Evolutionary conservation across 2,113 vertebrate genomes (phyloP).

Genomic region (Antidorcas marsupialis): DNA sequence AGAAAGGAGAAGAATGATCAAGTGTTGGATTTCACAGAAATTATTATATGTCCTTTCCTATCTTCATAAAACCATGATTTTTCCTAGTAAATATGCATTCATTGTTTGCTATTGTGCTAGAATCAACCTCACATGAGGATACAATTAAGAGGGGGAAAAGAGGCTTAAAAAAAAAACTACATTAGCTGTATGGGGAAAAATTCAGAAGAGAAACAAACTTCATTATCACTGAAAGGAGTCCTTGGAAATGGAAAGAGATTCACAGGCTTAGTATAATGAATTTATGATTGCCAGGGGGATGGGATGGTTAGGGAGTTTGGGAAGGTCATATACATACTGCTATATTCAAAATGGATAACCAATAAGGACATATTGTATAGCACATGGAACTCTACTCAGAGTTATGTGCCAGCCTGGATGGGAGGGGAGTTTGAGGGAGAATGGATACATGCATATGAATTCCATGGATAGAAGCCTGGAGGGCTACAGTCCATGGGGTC

Average conservation of each 20-base stretch:
- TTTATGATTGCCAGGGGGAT: neutral
- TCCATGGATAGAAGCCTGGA: neutral
- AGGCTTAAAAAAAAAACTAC: neutral
- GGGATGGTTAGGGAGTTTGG: neutral
- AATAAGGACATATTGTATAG: neutral
- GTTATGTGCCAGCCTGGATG: neutral
- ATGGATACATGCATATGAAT: neutral
- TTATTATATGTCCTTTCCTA: neutral
- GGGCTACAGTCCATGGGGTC: neutral
- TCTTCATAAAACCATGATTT: neutral
- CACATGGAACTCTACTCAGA: neutral
- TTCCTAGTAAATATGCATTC: neutral
- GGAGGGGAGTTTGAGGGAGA: neutral
- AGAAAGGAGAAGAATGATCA: neutral
- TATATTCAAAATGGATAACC: neutral
- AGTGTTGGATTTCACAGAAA: neutral
- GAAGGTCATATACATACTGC: neutral
- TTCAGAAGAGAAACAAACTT: neutral
- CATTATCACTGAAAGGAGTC: neutral
- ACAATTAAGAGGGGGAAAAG: rapidly evolving
- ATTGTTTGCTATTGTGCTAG: neutral
- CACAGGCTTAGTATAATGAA: neutral
- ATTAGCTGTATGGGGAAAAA: neutral
- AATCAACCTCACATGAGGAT: neutral
- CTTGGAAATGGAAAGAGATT: neutral